A percentile compares a stretch with the other conserved stretches of the same genome.
Conservation (phyloP, 2,888 invertebrate species). For the Carterocephalus palaemon region DNA sequence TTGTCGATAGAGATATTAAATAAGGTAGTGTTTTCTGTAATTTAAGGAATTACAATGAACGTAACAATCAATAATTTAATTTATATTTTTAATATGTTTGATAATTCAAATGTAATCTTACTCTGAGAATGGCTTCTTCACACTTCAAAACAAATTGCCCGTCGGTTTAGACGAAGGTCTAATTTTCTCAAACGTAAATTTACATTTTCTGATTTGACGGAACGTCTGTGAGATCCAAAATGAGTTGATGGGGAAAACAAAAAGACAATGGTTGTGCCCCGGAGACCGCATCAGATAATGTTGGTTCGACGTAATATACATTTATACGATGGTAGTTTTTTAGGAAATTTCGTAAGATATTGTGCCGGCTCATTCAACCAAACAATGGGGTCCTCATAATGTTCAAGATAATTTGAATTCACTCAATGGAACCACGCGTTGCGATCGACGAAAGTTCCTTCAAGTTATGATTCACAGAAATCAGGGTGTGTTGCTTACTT, state of each 20-base stretch:
- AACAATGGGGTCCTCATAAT: constrained; percentile 72
- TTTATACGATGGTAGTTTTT: constrained; percentile 69
- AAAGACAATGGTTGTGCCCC: constrained; percentile 54
- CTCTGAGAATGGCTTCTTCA: constrained; percentile 20
- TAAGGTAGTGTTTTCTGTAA: no score
- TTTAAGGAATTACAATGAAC: no score
- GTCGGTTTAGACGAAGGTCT: constrained; percentile 27
- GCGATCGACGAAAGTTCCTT: constrained; percentile 67
- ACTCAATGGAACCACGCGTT: constrained; percentile 64
- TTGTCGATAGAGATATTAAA: no score
- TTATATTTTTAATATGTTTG: constrained; percentile 8
- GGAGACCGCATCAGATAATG: constrained; percentile 56
- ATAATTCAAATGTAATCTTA: constrained; percentile 21
- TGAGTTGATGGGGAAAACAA: constrained; percentile 36
- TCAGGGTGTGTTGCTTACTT: constrained; percentile 64
- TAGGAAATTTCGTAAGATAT: constrained; percentile 77
- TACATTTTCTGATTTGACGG: constrained; percentile 36
- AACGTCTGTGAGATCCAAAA: constrained; percentile 32
- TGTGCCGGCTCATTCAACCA: constrained; percentile 71
- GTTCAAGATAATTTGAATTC: constrained; percentile 71
- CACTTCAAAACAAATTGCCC: constrained; percentile 20
- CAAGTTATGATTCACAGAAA: constrained; percentile 60
- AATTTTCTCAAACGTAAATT: constrained; percentile 38
- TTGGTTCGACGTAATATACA: constrained; percentile 59
- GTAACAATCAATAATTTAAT: constrained; percentile 5